Evolutionary conservation across 1,140 invertebrate species (phyloP), one percentile per base, ranked within the genome.

Genomic region (Argopecten irradians): DNA sequence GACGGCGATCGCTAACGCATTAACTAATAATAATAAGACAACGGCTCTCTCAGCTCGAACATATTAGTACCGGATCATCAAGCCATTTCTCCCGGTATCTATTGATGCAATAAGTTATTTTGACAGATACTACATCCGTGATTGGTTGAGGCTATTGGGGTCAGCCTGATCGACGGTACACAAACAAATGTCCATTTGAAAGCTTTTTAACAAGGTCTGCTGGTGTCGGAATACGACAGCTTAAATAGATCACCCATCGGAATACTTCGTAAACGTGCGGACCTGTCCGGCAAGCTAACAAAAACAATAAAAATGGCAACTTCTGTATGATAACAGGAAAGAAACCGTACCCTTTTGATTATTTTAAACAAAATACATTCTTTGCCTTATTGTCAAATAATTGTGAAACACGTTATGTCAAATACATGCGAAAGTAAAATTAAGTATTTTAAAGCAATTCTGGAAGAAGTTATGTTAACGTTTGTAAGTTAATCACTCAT

Each of bases 81-180:
- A 71, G 55, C 55, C 55, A 28, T 71, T 71, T 71, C 55, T 71
- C 8, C 55, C 7, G n/a, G 8, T 71, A 71, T 71, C 55, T 71
- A 71, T 71, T 71, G 55, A 71, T 71, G 28, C n/a, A 28, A 28
- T 71, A 28, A 71, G 55, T 71, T 71, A 28, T 71, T 71, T 71
- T 71, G 55, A 71, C 55, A 71, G 28, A 71, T 71, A 71, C n/a
- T 71, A 71, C 55, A 71, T 71, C 55, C 28, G 55, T 28, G 55
- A n/a, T n/a, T 71, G n/a, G 55, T 71, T 22, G 55, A 11, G 55
- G 22, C 14, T 28, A 1, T 11, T 1, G 55, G n/a, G 55, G 55
- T n/a, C 55, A 71, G 22, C 3, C 5, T n/a, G 55, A 71, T 71
- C 55, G 16, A 71, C 28, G 55, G 11, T n/a, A 28, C 16, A 1